These are phyloP conservation scores for Lasioglossum calceatum DNA, from an alignment of 2,888 invertebrate genomes.

Conservation along the genomic window DNA sequence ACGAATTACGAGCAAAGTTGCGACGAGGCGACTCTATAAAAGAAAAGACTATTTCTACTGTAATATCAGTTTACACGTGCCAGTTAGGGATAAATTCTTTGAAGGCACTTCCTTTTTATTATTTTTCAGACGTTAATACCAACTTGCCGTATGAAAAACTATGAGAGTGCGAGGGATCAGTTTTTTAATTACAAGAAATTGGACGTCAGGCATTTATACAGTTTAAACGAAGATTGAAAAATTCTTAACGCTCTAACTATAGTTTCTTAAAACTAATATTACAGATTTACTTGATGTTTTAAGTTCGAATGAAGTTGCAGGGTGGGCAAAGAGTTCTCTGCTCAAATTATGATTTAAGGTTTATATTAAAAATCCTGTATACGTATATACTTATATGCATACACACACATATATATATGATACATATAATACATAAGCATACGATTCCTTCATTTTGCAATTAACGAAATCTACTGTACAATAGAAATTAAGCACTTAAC, in stretches of 20 bases:
- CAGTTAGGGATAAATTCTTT: constrained; percentile 67
- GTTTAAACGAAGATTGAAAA: constrained; percentile 66
- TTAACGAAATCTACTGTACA: constrained; percentile 75
- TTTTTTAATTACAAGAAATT: constrained; percentile 84
- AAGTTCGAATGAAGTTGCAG: constrained; percentile 55
- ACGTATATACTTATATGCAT: constrained; percentile 37
- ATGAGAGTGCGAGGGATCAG: constrained; percentile 88
- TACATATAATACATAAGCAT: constrained; percentile 27
- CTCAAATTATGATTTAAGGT: constrained; percentile 64
- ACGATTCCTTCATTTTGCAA: constrained; percentile 65
- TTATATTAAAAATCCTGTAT: constrained; percentile 55
- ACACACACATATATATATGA: constrained; percentile 22
- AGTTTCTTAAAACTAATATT: constrained; percentile 54
- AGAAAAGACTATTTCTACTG: constrained; percentile 15
- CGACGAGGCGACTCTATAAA: neutral
- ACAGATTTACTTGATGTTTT: constrained; percentile 60
- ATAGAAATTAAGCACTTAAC: constrained; percentile 80
- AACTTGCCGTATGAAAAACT: constrained; percentile 97
- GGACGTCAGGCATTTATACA: constrained; percentile 77
- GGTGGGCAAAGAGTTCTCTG: constrained; percentile 63
- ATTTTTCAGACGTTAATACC: constrained; percentile 93
- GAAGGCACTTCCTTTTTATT: constrained; percentile 83
- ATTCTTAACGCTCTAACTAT: constrained; percentile 51
- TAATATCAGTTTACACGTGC: constrained; percentile 54
- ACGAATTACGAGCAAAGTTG: constrained; percentile 35